Percentiles rank a stretch among this genome's conserved stretches.
These are phyloP conservation scores for Halcyon badia DNA, from an alignment of 2,797 vertebrate species.

Conservation along the genomic window DNA sequence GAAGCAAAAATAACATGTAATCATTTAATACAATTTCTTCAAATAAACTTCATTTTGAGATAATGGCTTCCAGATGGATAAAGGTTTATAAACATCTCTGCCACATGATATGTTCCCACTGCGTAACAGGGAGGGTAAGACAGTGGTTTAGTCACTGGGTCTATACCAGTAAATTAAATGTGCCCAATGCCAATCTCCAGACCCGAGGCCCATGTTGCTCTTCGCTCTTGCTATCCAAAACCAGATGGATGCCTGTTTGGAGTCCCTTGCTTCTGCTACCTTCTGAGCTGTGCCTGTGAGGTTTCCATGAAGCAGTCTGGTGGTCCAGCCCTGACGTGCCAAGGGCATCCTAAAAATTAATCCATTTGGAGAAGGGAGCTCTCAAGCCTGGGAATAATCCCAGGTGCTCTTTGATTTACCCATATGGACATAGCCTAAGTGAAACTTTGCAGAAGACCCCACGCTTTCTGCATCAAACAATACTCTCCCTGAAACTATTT, in stretches of 20 bases:
- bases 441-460: not conserved
- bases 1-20: slow-evolving; percentile 64
- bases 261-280: not conserved
- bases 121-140: not conserved
- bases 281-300: not conserved
- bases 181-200: not conserved
- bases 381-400: not conserved
- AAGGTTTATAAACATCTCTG: slow-evolving; percentile 58
- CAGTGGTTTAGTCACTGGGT: not conserved
- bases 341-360: not conserved
- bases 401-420: not conserved
- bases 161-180: not conserved
- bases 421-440: not conserved
- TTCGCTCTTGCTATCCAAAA: not conserved
- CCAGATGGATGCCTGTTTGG: not conserved
- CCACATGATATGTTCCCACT: slow-evolving; percentile 19
- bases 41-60: slow-evolving; percentile 67
- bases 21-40: slow-evolving; percentile 69
- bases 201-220: not conserved
- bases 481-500: not conserved
- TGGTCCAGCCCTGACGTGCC: not conserved
- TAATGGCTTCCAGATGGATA: slow-evolving; percentile 61
- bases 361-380: not conserved
- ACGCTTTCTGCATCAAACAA: not conserved
- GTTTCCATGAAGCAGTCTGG: not conserved